Conservation (phyloP, 1,140 invertebrate species). For the Ostrea edulis region DNA sequence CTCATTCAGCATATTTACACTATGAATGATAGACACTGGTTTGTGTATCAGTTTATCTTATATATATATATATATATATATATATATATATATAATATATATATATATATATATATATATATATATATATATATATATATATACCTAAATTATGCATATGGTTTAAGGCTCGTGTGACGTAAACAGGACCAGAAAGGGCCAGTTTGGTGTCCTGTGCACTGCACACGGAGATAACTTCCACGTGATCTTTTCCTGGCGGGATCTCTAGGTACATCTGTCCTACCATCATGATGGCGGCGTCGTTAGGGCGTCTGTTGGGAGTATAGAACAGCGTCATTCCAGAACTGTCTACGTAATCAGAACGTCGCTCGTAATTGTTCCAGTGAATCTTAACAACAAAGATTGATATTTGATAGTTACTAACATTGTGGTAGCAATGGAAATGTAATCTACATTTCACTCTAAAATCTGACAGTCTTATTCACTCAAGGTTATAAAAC, state of each 20-base stretch:
- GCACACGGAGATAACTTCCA: constrained; percentile 47
- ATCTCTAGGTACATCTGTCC: constrained; percentile 59
- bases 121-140: too few species aligned
- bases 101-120: too few species aligned
- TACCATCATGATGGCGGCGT: constrained; percentile 52
- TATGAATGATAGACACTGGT: too few species aligned
- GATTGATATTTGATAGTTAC: too few species aligned
- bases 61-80: too few species aligned
- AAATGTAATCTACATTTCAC: too few species aligned
- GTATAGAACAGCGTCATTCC: constrained; percentile 63
- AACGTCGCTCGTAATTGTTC: constrained; percentile 51
- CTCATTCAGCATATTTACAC: too few species aligned
- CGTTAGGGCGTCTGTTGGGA: constrained; percentile 49
- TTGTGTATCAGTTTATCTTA: too few species aligned
- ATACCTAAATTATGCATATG: constrained; percentile 55
- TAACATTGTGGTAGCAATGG: too few species aligned
- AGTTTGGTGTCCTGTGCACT: constrained; percentile 50
- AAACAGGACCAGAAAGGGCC: background rate
- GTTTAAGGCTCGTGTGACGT: constrained; percentile 29
- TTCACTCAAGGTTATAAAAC: too few species aligned
- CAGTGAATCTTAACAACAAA: constrained; percentile 67
- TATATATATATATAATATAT: too few species aligned
- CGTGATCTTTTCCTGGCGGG: constrained; percentile 31
- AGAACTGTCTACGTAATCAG: constrained; percentile 52
- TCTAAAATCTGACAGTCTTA: too few species aligned